Conservation (phyloP, 2,888 invertebrate species). For the Sinhomidia bicolor region DNA sequence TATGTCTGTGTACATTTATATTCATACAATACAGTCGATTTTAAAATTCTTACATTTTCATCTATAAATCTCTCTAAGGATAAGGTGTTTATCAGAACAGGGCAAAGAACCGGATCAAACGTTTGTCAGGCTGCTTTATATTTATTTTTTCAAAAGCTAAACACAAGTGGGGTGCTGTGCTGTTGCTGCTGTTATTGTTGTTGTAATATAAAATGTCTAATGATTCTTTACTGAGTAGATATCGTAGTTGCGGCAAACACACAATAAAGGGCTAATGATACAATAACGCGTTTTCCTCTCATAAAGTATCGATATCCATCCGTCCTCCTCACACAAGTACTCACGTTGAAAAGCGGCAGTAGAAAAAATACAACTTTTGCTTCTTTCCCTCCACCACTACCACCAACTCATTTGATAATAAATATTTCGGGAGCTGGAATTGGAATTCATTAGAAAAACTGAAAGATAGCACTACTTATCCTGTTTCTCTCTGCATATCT, state of each 20-base stretch:
- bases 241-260: neutral
- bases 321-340: neutral
- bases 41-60: no score
- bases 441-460: constrained; percentile 47
- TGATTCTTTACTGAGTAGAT: neutral
- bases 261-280: constrained; percentile 27
- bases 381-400: no score
- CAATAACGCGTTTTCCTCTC: constrained; percentile 29
- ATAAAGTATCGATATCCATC: constrained; percentile 23
- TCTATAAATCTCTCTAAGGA: neutral
- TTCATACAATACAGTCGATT: neutral
- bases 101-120: constrained; percentile 56
- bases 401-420: no score
- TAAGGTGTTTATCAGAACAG: constrained; percentile 23
- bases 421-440: constrained; percentile 50
- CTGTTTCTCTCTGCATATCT: constrained; percentile 26
- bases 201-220: neutral
- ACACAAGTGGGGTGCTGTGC: no score
- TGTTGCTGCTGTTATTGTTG: no score
- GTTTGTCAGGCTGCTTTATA: no score
- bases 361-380: constrained; percentile 26
- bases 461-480: neutral
- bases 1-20: neutral
- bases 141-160: constrained; percentile 13
- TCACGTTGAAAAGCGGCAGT: neutral